phyloP scores from a whole-genome alignment of 2,113 vertebrate genomes.

The Pterophyllum scalare region DNA sequence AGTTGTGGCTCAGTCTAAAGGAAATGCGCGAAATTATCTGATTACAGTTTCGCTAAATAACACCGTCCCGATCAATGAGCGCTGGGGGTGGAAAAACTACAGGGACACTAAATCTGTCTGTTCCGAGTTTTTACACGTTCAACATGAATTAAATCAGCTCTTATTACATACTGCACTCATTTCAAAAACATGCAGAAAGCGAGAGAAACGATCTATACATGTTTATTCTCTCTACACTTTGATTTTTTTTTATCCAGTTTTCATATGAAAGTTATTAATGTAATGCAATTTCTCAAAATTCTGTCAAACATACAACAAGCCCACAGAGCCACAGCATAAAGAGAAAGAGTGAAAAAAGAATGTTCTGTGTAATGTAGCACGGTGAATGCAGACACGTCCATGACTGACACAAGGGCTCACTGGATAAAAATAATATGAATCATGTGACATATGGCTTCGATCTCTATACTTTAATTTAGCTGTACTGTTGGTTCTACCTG shows the following conservation, averaged over 20 bases:
- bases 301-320: no score
- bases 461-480: background rate
- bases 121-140: background rate
- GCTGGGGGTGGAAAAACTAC: background rate
- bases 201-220: background rate
- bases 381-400: background rate
- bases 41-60: constrained; percentile 25
- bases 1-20: constrained; percentile 62
- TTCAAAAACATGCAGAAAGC: background rate
- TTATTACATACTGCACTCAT: background rate
- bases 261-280: background rate
- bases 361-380: background rate
- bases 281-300: no score
- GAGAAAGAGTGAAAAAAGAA: background rate
- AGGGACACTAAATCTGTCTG: background rate
- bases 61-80: constrained; percentile 34
- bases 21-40: constrained; percentile 31
- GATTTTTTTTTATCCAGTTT: background rate
- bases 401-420: background rate
- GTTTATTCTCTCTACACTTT: background rate
- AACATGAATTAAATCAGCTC: background rate
- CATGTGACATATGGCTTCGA: background rate
- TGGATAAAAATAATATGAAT: background rate
- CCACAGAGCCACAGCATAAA: no score
- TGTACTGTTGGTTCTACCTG: constrained; percentile 79